Base-by-base conservation (phyloP, 2,797 vertebrate species). In the Carduelis carduelis region DNA sequence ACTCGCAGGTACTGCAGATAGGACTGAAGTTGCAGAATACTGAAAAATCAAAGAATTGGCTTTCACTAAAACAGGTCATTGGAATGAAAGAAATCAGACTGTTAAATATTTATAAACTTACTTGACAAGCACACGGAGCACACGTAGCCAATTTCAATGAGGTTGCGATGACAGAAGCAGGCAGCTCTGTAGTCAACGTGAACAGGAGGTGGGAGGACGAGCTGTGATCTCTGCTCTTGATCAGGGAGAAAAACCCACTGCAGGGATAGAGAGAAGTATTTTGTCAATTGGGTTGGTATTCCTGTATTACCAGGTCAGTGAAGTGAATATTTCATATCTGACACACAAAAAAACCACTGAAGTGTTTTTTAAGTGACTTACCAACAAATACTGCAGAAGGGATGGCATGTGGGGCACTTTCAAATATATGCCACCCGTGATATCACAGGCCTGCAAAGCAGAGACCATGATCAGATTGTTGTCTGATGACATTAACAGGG, bases 1-100 rank as follows among this genome's bases (percentile, higher is more conserved):
- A 99, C 99, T 99, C 99, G 98, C 99, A 99, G 1, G 99, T 99
- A n/a, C 99, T 99, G 87, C 99, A 99, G 97, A 99, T 99, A 20
- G 99, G 99, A 93, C 99, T 99, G 98, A 99, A 99, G 97, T 98
- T 99, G 98, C 99, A 99, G 98, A 99, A 99, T 96, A 99, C 99
- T 99, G 94, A n/a, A 95, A 94, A 96, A 88, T 8, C 39, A 86
- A 94, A 91, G 66, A 74, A 86, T 35, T 37, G 6, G 35, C 35
- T 91, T 55, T 88, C 50, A 60, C 6, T 87, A 32, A 85, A 76
- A 34, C 14, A 49, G 12, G 46, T 61, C 46, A 26, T 41, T 83
- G 14, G 8, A 77, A 80, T 5, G 11, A 21, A 60, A 60, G 3
- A 34, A 64, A 32, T 34, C 50, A 78, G 35, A 14, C 22, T 39